Conservation (phyloP, 2,113 vertebrate species). For the Hippoglossus stenolepis region DNA sequence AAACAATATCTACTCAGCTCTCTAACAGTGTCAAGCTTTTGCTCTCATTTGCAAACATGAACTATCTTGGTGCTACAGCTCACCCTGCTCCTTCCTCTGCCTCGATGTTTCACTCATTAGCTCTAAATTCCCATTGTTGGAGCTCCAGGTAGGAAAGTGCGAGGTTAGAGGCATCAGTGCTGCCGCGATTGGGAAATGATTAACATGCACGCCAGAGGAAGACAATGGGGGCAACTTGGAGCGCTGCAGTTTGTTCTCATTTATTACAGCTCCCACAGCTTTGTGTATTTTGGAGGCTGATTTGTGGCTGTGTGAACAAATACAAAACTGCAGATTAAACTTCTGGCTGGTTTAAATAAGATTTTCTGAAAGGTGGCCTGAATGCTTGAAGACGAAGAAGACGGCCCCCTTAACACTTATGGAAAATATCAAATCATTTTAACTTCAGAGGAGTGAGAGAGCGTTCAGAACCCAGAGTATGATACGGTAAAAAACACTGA, state of each 20-base stretch:
- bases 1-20: not conserved
- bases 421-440: conserved; percentile 54
- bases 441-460: conserved; percentile 52
- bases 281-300: conserved; percentile 64
- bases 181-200: conserved; percentile 42
- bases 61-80: conserved; percentile 16
- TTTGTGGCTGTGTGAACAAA: conserved; percentile 47
- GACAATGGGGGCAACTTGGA: conserved; percentile 38
- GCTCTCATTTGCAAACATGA: conserved; percentile 49
- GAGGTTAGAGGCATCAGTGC: conserved; percentile 43
- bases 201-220: conserved; percentile 60
- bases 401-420: not conserved
- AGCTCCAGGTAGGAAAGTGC: conserved; percentile 59
- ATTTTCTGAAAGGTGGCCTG: conserved; percentile 46
- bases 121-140: conserved; percentile 50
- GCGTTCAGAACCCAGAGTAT: conserved; percentile 43
- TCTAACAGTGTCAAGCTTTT: conserved; percentile 20
- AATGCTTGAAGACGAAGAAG: conserved; percentile 35
- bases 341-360: conserved; percentile 45
- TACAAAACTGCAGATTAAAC: conserved; percentile 48
- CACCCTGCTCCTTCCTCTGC: conserved; percentile 31
- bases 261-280: conserved; percentile 64
- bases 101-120: conserved; percentile 52
- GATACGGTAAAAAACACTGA: conserved; percentile 53
- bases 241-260: conserved; percentile 48